Conservation (phyloP, 2,888 invertebrate genomes). For the Agonopterix heracliana region DNA sequence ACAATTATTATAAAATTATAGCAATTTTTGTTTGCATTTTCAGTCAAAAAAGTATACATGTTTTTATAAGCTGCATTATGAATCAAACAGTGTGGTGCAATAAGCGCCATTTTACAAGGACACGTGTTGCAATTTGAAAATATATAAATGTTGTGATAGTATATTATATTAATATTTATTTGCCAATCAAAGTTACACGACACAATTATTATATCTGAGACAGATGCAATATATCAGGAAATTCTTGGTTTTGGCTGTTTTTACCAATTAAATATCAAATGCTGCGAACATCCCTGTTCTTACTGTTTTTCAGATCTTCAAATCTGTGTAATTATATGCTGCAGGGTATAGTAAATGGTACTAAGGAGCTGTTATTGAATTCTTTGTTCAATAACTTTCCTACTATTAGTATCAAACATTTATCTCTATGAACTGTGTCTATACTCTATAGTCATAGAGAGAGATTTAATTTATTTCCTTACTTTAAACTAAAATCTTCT, state of each 20-base stretch:
- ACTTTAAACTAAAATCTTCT: too few relatives aligned
- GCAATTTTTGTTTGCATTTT: too few relatives aligned
- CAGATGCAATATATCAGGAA: too few relatives aligned
- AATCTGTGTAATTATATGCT: conserved; percentile 75
- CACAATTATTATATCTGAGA: too few relatives aligned
- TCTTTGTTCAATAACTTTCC: conserved; percentile 24
- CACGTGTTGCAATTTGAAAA: background rate
- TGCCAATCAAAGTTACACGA: too few relatives aligned
- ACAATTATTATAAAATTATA: too few relatives aligned
- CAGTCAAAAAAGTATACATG: too few relatives aligned
- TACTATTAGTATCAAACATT: conserved; percentile 30
- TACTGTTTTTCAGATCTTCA: conserved; percentile 72
- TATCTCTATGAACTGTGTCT: background rate
- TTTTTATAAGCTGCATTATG: too few relatives aligned
- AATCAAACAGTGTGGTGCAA: too few relatives aligned
- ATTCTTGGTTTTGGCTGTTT: background rate
- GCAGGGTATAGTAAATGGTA: conserved; percentile 57
- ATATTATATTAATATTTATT: too few relatives aligned
- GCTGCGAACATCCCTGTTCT: conserved; percentile 52
- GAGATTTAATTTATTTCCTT: background rate
- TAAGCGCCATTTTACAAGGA: too few relatives aligned
- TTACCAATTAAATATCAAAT: background rate
- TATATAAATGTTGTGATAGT: too few relatives aligned
- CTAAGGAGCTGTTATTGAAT: conserved; percentile 28
- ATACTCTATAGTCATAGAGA: background rate